phyloP scores from a whole-genome alignment of 1,140 invertebrate species.

The Trichonephila clavata region DNA sequence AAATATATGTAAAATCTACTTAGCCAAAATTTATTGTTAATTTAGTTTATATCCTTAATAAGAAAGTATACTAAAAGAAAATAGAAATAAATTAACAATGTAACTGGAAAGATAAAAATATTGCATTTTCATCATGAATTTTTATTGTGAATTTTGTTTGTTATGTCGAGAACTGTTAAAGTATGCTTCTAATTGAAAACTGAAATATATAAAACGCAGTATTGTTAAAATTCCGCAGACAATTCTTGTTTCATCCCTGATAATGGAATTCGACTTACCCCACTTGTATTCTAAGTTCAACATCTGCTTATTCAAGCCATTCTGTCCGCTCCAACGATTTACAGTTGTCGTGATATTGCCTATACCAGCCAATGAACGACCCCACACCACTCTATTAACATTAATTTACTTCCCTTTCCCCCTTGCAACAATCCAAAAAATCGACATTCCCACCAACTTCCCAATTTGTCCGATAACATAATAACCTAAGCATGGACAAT shows the following conservation, averaged over 20 bases:
- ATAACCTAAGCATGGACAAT: background rate
- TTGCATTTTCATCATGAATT: too few relatives aligned
- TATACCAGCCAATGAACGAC: constrained; percentile 9
- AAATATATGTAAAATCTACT: too few relatives aligned
- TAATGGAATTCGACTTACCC: background rate
- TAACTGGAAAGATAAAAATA: too few relatives aligned
- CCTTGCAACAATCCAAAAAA: background rate
- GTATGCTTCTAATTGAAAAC: too few relatives aligned
- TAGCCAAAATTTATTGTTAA: too few relatives aligned
- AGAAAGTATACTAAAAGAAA: too few relatives aligned
- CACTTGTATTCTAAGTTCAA: background rate
- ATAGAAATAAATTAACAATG: too few relatives aligned
- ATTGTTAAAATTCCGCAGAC: too few relatives aligned
- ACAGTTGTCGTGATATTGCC: constrained; percentile 18
- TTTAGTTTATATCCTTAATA: too few relatives aligned
- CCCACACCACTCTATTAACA: constrained; percentile 6
- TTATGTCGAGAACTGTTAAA: too few relatives aligned
- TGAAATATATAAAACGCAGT: too few relatives aligned
- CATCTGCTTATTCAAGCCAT: constrained; percentile 52
- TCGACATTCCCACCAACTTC: background rate
- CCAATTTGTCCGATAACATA: background rate
- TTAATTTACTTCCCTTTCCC: background rate
- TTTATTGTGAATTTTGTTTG: too few relatives aligned
- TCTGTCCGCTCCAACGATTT: background rate
- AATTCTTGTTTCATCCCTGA: background rate